These are phyloP conservation scores for Autographa gamma DNA, from an alignment of 2,888 invertebrate genomes.

Conservation along the genomic window DNA sequence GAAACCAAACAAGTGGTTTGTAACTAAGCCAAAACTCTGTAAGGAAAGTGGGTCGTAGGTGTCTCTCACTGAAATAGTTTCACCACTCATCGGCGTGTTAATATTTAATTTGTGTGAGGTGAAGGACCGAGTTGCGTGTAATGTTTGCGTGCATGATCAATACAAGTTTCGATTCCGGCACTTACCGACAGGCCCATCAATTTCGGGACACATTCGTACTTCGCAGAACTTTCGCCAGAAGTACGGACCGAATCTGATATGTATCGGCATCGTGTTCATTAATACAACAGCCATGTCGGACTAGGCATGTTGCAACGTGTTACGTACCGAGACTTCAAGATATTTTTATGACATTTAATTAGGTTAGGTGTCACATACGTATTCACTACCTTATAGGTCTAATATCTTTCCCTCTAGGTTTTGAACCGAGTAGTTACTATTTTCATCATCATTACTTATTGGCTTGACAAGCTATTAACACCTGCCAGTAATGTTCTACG, in stretches of 20 bases:
- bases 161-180: constrained; percentile 80
- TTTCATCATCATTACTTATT: background rate
- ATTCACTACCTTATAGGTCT: constrained; percentile 8
- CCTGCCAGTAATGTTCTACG: background rate
- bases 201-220: constrained; percentile 81
- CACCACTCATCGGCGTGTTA: constrained; percentile 62
- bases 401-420: background rate
- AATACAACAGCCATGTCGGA: constrained; percentile 59
- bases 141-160: constrained; percentile 75
- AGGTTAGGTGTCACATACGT: constrained; percentile 29
- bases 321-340: constrained; percentile 40
- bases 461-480: background rate
- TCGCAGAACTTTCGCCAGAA: constrained; percentile 85
- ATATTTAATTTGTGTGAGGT: constrained; percentile 68
- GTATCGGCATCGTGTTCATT: constrained; percentile 69
- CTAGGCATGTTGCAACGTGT: constrained; percentile 52
- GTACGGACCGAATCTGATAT: constrained; percentile 76
- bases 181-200: constrained; percentile 79
- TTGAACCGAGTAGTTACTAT: background rate
- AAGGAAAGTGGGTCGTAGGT: constrained; percentile 66
- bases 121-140: constrained; percentile 79
- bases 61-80: constrained; percentile 68
- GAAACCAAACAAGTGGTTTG: constrained; percentile 57
- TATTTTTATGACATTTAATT: constrained; percentile 43
- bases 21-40: constrained; percentile 66